Conservation (phyloP, 2,797 vertebrate species). For the Phaenicophaeus curvirostris region DNA sequence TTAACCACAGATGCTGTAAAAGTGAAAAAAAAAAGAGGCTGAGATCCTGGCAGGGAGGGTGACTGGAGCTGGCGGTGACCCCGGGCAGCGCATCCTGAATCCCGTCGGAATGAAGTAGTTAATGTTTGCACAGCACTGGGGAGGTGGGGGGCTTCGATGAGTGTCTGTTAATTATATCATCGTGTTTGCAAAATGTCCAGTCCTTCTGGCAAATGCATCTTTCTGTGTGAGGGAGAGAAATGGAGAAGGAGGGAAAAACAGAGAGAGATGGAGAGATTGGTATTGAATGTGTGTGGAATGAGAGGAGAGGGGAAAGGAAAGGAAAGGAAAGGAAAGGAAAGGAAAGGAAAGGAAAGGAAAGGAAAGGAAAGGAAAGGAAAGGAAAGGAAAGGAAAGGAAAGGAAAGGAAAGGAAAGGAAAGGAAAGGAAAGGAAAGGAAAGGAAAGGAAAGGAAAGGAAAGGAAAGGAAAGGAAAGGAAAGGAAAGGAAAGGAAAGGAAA, state of each 20-base stretch:
- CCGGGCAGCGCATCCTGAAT: background rate
- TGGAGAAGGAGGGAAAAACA: background rate
- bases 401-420: background rate
- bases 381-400: background rate
- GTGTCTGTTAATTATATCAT: background rate
- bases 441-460: background rate
- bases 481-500: background rate
- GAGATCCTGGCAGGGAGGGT: background rate
- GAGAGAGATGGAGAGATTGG: background rate
- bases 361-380: background rate
- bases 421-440: background rate
- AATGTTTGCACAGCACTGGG: background rate
- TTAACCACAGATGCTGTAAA: background rate
- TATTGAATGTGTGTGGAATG: background rate
- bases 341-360: background rate
- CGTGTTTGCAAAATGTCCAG: background rate
- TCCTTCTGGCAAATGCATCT: background rate
- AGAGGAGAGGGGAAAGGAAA: background rate
- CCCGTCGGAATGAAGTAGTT: background rate
- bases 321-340: background rate
- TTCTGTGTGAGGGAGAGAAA: background rate
- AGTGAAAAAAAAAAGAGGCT: rapidly evolving
- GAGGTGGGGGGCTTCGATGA: background rate
- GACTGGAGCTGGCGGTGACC: background rate
- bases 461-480: rapidly evolving